phyloP scores from a whole-genome alignment of 2,797 vertebrate species.

The Hemitrygon akajei region DNA sequence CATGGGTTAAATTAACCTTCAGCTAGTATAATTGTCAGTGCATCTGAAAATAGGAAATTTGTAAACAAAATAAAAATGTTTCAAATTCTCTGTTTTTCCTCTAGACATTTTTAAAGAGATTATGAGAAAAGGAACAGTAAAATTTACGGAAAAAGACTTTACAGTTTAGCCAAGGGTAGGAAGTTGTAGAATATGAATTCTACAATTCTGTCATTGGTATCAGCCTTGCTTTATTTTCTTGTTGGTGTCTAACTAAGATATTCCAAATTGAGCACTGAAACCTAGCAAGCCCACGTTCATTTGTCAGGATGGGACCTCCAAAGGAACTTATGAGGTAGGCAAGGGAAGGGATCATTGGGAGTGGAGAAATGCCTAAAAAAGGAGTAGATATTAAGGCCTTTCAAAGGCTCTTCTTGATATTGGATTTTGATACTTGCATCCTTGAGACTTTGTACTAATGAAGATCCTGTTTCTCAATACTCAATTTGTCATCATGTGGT shows the following conservation, averaged over 20 bases:
- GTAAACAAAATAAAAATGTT: background rate
- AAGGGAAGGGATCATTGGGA: no score
- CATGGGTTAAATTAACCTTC: background rate
- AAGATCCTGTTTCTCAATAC: background rate
- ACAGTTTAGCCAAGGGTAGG: background rate
- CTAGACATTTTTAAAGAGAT: background rate
- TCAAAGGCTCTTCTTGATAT: background rate
- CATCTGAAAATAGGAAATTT: background rate
- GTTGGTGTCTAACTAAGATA: background rate
- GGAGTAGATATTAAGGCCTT: background rate
- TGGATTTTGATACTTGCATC: background rate
- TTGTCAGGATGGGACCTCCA: background rate
- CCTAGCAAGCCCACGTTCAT: background rate
- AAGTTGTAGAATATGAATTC: background rate
- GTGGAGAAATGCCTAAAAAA: background rate
- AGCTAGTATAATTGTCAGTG: background rate
- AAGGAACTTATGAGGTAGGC: background rate
- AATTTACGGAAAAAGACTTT: background rate
- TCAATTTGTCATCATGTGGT: background rate
- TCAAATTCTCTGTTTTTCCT: background rate
- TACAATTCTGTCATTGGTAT: background rate
- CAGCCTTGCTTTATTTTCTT: background rate
- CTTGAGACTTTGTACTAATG: background rate
- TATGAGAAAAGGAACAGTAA: background rate
- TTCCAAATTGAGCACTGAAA: background rate